Percentiles rank a stretch among this genome's conserved stretches.
Evolutionary conservation across 2,888 invertebrate genomes (phyloP).

Genomic region (Hartigia nigra): DNA sequence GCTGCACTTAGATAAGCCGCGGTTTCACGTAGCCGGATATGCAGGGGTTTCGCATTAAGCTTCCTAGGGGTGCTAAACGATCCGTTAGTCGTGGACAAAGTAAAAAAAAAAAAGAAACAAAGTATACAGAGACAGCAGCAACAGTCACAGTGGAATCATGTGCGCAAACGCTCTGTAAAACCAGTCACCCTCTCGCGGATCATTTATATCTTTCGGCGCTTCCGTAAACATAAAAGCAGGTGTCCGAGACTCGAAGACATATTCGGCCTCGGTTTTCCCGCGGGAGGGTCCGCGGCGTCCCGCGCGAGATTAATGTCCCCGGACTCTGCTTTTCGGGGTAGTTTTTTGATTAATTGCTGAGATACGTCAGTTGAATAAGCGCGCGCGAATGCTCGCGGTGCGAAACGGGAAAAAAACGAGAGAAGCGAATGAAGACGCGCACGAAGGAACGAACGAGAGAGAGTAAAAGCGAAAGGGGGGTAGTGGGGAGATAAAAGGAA

Average conservation of each 20-base stretch:
- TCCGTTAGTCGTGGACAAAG: background rate
- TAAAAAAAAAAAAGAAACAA: background rate
- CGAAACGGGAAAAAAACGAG: conserved; percentile 10
- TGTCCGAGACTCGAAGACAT: conserved; percentile 19
- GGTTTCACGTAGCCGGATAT: background rate
- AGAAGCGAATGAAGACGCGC: background rate
- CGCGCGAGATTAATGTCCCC: conserved; percentile 23
- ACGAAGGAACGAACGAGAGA: background rate
- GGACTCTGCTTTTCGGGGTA: conserved; percentile 19
- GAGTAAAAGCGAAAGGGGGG: background rate
- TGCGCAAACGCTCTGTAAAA: background rate
- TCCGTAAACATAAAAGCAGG: background rate
- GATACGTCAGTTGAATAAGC: conserved; percentile 24
- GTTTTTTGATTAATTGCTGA: conserved; percentile 26
- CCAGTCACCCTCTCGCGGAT: background rate
- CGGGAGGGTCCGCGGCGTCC: background rate
- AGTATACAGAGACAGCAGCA: background rate
- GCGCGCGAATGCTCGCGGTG: conserved; percentile 15
- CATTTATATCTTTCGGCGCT: conserved; percentile 16
- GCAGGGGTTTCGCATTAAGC: background rate
- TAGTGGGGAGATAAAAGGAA: background rate
- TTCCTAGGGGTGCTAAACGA: background rate
- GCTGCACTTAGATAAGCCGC: background rate
- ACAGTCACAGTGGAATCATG: background rate
- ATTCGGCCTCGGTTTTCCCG: background rate